These are phyloP conservation scores for Leucophenga montana DNA, from an alignment of 2,888 invertebrate genomes.

Conservation along the genomic window DNA sequence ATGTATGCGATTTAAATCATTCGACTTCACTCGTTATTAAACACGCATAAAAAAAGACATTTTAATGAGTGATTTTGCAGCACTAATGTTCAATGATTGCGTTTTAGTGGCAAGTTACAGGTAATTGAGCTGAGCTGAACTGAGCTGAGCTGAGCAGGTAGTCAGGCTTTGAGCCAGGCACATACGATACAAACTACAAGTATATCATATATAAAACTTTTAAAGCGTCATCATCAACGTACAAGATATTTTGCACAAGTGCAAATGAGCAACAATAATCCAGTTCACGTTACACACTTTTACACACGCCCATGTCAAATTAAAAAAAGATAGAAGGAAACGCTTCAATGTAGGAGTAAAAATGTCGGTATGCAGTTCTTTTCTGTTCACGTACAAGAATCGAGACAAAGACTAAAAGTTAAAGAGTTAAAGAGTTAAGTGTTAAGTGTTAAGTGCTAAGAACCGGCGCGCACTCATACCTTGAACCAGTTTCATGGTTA, in stretches of 20 bases:
- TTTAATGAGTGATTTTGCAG: conserved; percentile 15
- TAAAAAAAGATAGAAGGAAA: no score
- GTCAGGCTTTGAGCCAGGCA: no score
- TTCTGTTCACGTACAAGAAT: not conserved
- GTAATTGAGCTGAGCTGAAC: not conserved
- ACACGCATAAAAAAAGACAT: conserved; percentile 23
- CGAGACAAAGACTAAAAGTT: not conserved
- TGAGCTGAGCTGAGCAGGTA: no score
- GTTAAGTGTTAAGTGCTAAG: no score
- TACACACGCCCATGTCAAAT: not conserved
- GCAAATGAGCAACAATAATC: not conserved
- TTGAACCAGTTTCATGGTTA: conserved; percentile 28
- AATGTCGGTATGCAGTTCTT: no score
- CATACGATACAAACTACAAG: no score
- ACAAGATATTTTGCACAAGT: no score
- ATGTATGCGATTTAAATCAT: conserved; percentile 9
- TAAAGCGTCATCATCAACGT: no score
- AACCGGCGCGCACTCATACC: conserved; percentile 18
- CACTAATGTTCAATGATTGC: conserved; percentile 17
- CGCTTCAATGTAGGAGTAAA: no score
- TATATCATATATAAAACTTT: not conserved
- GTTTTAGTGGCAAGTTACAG: conserved; percentile 6
- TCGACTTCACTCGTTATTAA: conserved; percentile 16
- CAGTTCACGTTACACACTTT: conserved; percentile 14
- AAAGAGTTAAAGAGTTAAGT: no score